These are phyloP conservation scores for Euphonia xanthogaster DNA, from an alignment of 2,797 vertebrate genomes.

Conservation along the genomic window DNA sequence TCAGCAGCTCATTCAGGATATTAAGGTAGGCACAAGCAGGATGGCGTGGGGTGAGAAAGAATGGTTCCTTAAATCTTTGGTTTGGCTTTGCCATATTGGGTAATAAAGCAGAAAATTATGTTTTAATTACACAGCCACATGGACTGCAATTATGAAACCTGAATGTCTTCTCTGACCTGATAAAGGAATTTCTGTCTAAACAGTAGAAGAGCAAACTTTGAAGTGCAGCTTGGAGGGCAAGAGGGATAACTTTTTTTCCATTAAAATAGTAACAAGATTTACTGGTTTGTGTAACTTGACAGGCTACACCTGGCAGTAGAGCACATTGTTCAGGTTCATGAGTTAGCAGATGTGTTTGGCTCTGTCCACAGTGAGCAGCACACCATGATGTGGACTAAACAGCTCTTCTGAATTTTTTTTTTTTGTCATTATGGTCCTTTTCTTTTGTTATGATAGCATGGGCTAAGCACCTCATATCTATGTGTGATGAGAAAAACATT, in stretches of 20 bases:
- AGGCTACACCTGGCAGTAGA: not conserved
- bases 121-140: not conserved
- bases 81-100: not conserved
- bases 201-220: not conserved
- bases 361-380: not conserved
- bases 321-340: not conserved
- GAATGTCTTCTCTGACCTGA: not conserved
- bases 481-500: not conserved
- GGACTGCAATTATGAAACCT: not conserved
- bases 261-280: conserved; percentile 2
- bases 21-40: conserved; percentile 81
- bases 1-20: conserved; percentile 94
- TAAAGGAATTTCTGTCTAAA: not conserved
- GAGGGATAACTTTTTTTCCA: not conserved
- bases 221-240: not conserved
- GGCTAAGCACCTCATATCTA: not conserved
- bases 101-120: not conserved
- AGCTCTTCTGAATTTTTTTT: not conserved
- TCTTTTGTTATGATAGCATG: not conserved
- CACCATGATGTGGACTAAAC: not conserved
- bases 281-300: not conserved
- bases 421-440: not conserved
- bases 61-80: not conserved
- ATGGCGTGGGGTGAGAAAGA: not conserved
- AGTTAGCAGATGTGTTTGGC: not conserved